Evolutionary conservation across 2,888 invertebrate genomes (phyloP), one percentile per base, ranked within the genome.

Genomic region (Nomada ruficornis): DNA sequence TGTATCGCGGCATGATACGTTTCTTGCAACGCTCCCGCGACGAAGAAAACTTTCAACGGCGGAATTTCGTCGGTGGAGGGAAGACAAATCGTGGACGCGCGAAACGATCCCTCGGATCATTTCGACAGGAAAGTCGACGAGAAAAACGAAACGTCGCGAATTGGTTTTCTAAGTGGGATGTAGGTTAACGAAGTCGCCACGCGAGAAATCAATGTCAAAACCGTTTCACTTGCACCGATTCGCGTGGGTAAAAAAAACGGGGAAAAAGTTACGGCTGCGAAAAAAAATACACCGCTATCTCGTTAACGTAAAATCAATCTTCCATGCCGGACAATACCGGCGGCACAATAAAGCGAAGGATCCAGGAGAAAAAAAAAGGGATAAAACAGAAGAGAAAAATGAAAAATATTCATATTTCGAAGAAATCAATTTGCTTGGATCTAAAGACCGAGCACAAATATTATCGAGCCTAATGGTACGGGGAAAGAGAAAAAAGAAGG

Each of bases 141-240:
- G 62, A 62, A 77, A 77, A 72, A 55, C 36, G 44, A 62, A 65
- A 47, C 59, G 59, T 36, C 52, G 20, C n/a, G 23, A 65, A 71
- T 77, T 42, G 52, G 62, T 67, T 54, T 62, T 23, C 59, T 52
- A 60, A 50, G 18, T 15, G 44, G 42, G 67, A 68, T 62, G 55
- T 55, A 64, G 36, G 64, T 54, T 50, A 50, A 42, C 55, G 29
- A 62, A 54, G 60, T 26, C 11, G 47, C 26, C 18, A 29, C 26
- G 10, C 60, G 23, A 77, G 70, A 63, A 77, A 71, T 80, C 67
- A 57, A 67, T 62, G 71, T 71, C 71, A 72, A 62, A 71, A 63
- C 67, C 62, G 67, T 77, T 67, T 72, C 42, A 60, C 47, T 73
- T 47, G 69, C 20, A 36, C 42, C 20, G 60, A 59, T 54, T 54